Percentiles rank a stretch among this genome's conserved stretches.
Evolutionary conservation across 2,113 vertebrate genomes (phyloP).

Genomic region (Indicator indicator): DNA sequence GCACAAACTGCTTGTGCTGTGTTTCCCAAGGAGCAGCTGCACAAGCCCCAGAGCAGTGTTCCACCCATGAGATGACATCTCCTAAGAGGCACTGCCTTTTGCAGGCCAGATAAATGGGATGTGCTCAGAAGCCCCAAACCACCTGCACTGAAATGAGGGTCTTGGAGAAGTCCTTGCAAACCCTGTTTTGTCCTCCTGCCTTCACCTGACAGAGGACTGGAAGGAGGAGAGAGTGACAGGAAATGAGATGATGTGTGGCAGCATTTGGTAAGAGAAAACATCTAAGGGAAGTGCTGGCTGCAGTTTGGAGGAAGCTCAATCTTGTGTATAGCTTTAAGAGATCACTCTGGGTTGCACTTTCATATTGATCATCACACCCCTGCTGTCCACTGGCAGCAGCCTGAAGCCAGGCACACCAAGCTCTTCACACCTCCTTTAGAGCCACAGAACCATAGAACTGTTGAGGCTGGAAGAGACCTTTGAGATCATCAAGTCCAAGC

Average conservation of each 20-base stretch:
- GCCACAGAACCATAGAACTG: no score
- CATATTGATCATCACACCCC: background rate
- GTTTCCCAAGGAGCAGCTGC: background rate
- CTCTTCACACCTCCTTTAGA: background rate
- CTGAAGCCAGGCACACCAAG: background rate
- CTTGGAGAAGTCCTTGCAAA: background rate
- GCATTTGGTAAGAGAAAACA: background rate
- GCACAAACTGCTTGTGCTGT: rapidly evolving
- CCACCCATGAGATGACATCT: background rate
- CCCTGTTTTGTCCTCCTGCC: background rate
- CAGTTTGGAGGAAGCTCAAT: background rate
- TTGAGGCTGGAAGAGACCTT: no score
- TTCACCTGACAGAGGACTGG: background rate
- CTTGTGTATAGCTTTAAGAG: background rate
- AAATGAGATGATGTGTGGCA: background rate
- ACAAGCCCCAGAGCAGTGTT: rapidly evolving
- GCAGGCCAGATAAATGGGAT: background rate
- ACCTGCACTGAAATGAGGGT: background rate
- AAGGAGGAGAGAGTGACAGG: background rate
- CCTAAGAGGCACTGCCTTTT: background rate
- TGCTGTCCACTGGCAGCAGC: background rate
- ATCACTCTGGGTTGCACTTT: background rate
- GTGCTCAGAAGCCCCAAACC: background rate
- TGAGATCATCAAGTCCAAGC: no score
- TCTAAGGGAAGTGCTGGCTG: background rate